Evolutionary conservation across 2,113 vertebrate genomes (phyloP).

Genomic region (Brachypteracias leptosomus): DNA sequence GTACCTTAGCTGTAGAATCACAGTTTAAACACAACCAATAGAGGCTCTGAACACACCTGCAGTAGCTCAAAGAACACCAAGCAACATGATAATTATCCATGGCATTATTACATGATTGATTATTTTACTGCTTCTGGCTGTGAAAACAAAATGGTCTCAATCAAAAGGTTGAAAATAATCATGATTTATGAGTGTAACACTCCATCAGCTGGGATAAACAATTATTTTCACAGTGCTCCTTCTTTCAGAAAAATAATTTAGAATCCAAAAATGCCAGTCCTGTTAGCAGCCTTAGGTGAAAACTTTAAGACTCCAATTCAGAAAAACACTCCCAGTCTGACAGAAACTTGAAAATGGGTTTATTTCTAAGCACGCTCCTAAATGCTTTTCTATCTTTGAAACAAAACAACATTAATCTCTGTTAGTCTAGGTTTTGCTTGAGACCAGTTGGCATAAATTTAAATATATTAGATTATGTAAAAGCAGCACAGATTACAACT

Average conservation of each 20-base stretch:
- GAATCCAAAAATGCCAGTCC: slow-evolving; percentile 1
- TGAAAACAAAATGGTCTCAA: slow-evolving; percentile 48
- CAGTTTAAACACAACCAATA: slow-evolving; percentile 19
- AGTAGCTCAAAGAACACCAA: slow-evolving; percentile 50
- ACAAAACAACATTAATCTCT: neutral
- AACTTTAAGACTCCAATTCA: neutral
- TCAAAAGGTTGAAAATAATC: slow-evolving; percentile 48
- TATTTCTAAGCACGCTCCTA: neutral
- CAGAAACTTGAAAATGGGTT: neutral
- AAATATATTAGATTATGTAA: neutral
- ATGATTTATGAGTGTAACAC: slow-evolving; percentile 58
- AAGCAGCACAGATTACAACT: neutral
- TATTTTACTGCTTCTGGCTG: slow-evolving; percentile 69
- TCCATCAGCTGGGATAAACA: slow-evolving; percentile 49
- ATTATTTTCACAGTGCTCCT: neutral
- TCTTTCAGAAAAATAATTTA: neutral
- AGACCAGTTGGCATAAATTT: too few species aligned
- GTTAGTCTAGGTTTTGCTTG: neutral
- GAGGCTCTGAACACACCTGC: slow-evolving; percentile 50
- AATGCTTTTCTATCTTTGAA: neutral
- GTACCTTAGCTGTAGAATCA: slow-evolving; percentile 19
- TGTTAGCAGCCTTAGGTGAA: neutral
- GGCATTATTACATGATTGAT: slow-evolving; percentile 63
- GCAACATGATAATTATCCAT: slow-evolving; percentile 59
- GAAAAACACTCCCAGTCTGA: neutral